Conservation (phyloP, 2,797 vertebrate genomes). For the Otolemur crassicaudatus region DNA sequence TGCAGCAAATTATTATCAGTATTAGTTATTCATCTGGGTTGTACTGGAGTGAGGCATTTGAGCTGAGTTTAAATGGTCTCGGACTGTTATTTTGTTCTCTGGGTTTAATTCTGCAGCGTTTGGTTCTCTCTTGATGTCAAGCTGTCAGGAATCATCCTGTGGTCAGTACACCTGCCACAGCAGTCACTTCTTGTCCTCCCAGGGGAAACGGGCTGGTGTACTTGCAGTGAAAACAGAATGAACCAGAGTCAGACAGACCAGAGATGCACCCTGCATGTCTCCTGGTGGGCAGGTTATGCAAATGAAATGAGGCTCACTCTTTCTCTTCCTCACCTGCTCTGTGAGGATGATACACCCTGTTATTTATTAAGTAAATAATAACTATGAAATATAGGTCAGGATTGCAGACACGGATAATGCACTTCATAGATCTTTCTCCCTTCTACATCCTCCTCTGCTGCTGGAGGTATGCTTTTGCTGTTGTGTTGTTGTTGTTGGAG, state of each 20-base stretch:
- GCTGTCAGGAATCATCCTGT: not conserved
- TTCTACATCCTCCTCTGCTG: not conserved
- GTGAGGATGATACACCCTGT: not conserved
- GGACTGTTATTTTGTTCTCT: not conserved
- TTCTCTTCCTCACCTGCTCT: not conserved
- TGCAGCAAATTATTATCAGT: not conserved
- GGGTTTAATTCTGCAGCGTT: not conserved
- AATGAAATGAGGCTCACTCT: not conserved
- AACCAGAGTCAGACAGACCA: not conserved
- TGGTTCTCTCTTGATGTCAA: not conserved
- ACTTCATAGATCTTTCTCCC: not conserved
- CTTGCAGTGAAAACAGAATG: not conserved
- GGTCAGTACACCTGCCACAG: not conserved
- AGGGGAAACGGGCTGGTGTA: not conserved
- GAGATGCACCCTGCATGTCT: not conserved
- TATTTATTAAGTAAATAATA: not conserved
- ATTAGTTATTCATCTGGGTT: not conserved
- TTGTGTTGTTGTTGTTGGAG: not conserved
- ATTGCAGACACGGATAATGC: not conserved
- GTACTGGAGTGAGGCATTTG: not conserved
- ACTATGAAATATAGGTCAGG: not conserved
- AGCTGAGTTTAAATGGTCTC: not conserved
- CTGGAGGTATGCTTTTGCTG: not conserved
- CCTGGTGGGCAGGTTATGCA: not conserved
- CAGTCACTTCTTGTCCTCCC: not conserved